A percentile compares a stretch with the other conserved stretches of the same genome.
phyloP scores from a whole-genome alignment of 2,888 invertebrate genomes.

The Lasius platythorax region DNA sequence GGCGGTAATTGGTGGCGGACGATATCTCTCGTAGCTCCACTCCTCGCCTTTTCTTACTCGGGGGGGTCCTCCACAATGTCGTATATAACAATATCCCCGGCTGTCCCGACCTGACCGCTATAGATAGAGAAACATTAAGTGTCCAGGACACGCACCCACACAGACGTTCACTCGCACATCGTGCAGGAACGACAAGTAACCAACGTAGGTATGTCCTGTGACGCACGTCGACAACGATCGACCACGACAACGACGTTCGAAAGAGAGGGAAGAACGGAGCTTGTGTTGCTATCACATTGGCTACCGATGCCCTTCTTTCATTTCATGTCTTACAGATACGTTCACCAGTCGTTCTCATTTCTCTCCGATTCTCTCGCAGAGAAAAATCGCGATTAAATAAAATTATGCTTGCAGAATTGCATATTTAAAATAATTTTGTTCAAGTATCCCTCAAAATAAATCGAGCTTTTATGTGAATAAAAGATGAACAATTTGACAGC shows the following conservation, averaged over 20 bases:
- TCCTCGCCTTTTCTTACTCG: constrained; percentile 71
- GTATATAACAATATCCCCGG: constrained; percentile 85
- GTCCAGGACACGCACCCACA: constrained; percentile 75
- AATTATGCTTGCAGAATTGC: not conserved
- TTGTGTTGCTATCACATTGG: constrained; percentile 69
- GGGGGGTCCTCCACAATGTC: constrained; percentile 81
- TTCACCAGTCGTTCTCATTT: constrained; percentile 75
- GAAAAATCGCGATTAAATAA: constrained; percentile 7
- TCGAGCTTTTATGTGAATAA: not conserved
- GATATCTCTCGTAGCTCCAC: constrained; percentile 80
- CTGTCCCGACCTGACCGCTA: constrained; percentile 80
- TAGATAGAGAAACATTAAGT: constrained; percentile 85
- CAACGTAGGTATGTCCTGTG: constrained; percentile 43
- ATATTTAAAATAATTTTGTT: constrained; percentile 8
- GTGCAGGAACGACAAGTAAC: constrained; percentile 57
- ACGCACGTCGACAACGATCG: constrained; percentile 60
- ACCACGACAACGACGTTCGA: constrained; percentile 68
- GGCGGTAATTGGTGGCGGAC: constrained; percentile 78
- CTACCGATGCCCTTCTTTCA: constrained; percentile 80
- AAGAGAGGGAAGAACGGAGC: constrained; percentile 61
- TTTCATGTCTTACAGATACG: constrained; percentile 78
- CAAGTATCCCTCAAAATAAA: not conserved
- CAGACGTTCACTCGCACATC: not conserved
- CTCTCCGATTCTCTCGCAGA: not conserved
- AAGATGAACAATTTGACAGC: not conserved